phyloP scores from a whole-genome alignment of 2,888 invertebrate genomes.

The Pediacus dermestoides region DNA sequence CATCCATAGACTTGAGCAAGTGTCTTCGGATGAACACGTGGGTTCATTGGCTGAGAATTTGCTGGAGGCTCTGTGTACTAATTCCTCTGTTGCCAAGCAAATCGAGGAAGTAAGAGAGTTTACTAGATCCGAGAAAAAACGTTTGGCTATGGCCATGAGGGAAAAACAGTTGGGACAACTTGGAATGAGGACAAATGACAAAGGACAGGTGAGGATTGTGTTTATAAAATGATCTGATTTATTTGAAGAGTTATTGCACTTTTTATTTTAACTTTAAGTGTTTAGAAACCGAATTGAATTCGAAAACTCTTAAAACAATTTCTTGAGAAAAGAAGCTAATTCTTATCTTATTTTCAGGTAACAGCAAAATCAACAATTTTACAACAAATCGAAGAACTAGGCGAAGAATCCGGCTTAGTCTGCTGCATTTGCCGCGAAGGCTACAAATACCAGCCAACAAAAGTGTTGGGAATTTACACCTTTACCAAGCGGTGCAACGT shows the following conservation, averaged over 20 bases:
- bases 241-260: no score
- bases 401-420: slow-evolving; percentile 91
- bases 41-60: slow-evolving; percentile 96
- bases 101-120: slow-evolving; percentile 93
- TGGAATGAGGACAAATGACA: slow-evolving; percentile 94
- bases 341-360: slow-evolving; percentile 49
- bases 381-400: slow-evolving; percentile 91
- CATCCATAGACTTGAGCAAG: slow-evolving; percentile 94
- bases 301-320: no score
- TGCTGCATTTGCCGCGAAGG: slow-evolving; percentile 98
- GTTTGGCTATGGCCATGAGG: slow-evolving; percentile 96
- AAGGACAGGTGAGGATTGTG: slow-evolving; percentile 76
- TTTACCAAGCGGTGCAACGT: slow-evolving; percentile 93
- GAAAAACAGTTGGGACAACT: slow-evolving; percentile 93
- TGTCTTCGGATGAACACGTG: slow-evolving; percentile 95
- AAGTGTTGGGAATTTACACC: slow-evolving; percentile 94
- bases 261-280: no score
- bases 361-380: slow-evolving; percentile 87
- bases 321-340: no score
- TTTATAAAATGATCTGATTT: no score
- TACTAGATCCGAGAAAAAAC: slow-evolving; percentile 94
- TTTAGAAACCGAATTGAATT: no score
- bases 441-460: slow-evolving; percentile 90
- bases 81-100: slow-evolving; percentile 73
- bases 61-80: slow-evolving; percentile 77